phyloP scores from a whole-genome alignment of 2,797 vertebrate genomes.

The Alfaro cultratus region DNA sequence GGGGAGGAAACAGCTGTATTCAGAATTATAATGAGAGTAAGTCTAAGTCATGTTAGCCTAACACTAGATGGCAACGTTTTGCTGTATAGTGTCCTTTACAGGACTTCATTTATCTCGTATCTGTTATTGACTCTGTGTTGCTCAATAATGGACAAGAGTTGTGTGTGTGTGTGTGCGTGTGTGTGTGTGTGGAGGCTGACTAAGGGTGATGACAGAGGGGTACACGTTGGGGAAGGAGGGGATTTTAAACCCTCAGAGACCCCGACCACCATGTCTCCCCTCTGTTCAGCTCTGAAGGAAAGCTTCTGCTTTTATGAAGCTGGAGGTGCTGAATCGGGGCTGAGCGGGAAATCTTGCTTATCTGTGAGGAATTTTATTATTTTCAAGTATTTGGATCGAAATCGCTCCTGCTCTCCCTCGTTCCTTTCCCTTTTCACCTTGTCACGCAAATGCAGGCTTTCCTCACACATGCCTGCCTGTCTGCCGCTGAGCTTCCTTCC shows the following conservation, averaged over 20 bases:
- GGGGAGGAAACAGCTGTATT: constrained; percentile 46
- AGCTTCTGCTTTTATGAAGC: constrained; percentile 32
- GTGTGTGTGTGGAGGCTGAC: constrained; percentile 7
- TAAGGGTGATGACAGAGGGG: constrained; percentile 21
- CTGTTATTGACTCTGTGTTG: constrained; percentile 71
- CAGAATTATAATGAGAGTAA: constrained; percentile 44
- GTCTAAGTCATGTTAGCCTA: constrained; percentile 50
- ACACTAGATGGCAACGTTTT: constrained; percentile 83
- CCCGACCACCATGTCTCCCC: constrained; percentile 4
- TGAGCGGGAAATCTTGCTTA: constrained; percentile 73
- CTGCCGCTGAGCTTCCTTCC: constrained; percentile 68
- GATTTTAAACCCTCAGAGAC: constrained; percentile 17
- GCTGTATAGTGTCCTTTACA: constrained; percentile 50
- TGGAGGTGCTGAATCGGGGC: constrained; percentile 69
- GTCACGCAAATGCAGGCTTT: constrained; percentile 74
- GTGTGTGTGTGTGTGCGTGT: constrained; percentile 17
- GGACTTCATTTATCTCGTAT: constrained; percentile 36
- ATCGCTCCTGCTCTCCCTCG: constrained; percentile 57
- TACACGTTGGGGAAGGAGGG: constrained; percentile 19
- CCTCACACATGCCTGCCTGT: constrained; percentile 53
- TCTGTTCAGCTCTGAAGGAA: constrained; percentile 31
- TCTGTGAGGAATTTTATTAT: constrained; percentile 79
- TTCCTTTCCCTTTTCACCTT: constrained; percentile 67
- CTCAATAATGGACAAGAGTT: constrained; percentile 65
- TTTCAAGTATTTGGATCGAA: constrained; percentile 72